A percentile compares a stretch with the other conserved stretches of the same genome.
phyloP scores from a whole-genome alignment of 2,888 invertebrate genomes.

The Chesias legatella region DNA sequence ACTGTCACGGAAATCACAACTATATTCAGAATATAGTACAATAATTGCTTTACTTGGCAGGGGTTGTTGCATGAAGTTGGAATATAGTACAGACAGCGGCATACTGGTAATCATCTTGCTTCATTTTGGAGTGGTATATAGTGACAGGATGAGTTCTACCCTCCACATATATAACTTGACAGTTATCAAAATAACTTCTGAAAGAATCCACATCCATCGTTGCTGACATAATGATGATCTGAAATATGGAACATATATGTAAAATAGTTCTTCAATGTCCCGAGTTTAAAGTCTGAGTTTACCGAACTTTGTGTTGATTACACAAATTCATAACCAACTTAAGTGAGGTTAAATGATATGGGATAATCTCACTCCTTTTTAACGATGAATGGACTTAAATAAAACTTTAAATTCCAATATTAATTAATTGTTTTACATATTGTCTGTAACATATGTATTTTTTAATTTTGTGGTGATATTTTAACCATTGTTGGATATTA shows the following conservation, averaged over 20 bases:
- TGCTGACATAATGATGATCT: conserved; percentile 95
- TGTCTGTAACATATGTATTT: too few relatives aligned
- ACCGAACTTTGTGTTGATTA: too few relatives aligned
- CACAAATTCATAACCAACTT: too few relatives aligned
- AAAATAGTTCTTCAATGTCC: too few relatives aligned
- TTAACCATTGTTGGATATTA: too few relatives aligned
- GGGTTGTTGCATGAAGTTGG: conserved; percentile 91
- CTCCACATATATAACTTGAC: conserved; percentile 92
- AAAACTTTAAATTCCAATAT: too few relatives aligned
- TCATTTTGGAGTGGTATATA: conserved; percentile 84
- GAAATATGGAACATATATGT: conserved; percentile 39
- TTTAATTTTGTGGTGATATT: too few relatives aligned
- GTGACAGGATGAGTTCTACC: conserved; percentile 92
- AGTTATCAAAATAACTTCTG: conserved; percentile 91
- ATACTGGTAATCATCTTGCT: conserved; percentile 91
- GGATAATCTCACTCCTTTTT: too few relatives aligned
- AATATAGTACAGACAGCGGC: conserved; percentile 92
- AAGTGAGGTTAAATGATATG: too few relatives aligned
- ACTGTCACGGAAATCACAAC: not conserved
- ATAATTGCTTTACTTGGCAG: conserved; percentile 84
- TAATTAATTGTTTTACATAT: too few relatives aligned
- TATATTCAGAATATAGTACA: not conserved
- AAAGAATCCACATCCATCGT: conserved; percentile 98
- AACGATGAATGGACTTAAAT: too few relatives aligned
- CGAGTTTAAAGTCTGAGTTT: too few relatives aligned